Percentiles rank a stretch among this genome's conserved stretches.
phyloP scores from a whole-genome alignment of 1,140 invertebrate genomes.

The Aphaenogaster rudis region DNA sequence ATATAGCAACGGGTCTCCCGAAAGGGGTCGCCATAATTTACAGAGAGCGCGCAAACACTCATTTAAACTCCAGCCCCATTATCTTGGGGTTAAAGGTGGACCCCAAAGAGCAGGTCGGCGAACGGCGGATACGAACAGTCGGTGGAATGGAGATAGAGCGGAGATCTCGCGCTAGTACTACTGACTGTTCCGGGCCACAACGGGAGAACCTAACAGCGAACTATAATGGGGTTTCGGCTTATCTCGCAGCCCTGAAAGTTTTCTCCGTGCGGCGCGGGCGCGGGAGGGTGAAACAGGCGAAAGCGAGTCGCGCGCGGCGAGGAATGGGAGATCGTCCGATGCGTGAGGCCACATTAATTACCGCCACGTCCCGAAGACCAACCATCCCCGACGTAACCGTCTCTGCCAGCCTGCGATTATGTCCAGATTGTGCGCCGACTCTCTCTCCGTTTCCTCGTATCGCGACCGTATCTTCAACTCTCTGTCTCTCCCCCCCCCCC shows the following conservation, averaged over 20 bases:
- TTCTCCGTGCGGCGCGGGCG: conserved; percentile 22
- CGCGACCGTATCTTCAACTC: background rate
- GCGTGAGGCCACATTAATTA: conserved; percentile 75
- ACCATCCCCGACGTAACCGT: conserved; percentile 28
- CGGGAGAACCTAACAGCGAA: conserved; percentile 75
- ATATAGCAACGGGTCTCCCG: conserved; percentile 43
- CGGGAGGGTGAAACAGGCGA: conserved; percentile 7
- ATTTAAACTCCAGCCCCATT: conserved; percentile 78
- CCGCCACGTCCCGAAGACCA: conserved; percentile 53
- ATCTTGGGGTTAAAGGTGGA: conserved; percentile 55
- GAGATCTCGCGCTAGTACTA: conserved; percentile 30
- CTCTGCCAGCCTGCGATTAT: conserved; percentile 39
- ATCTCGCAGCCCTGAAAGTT: conserved; percentile 68
- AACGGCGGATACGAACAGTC: conserved; percentile 29
- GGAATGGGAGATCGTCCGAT: conserved; percentile 54
- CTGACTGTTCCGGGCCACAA: conserved; percentile 51
- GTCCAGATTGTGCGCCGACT: conserved; percentile 44
- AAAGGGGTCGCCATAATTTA: conserved; percentile 79
- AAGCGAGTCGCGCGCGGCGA: background rate
- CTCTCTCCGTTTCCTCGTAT: conserved; percentile 16
- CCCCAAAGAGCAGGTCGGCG: background rate
- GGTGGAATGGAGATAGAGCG: conserved; percentile 61
- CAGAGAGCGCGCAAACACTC: conserved; percentile 79
- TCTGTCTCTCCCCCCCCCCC: background rate
- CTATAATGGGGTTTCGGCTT: conserved; percentile 79